A percentile compares a stretch with the other conserved stretches of the same genome.
Conservation (phyloP, 2,113 vertebrate genomes). For the Gopherus evgoodei region DNA sequence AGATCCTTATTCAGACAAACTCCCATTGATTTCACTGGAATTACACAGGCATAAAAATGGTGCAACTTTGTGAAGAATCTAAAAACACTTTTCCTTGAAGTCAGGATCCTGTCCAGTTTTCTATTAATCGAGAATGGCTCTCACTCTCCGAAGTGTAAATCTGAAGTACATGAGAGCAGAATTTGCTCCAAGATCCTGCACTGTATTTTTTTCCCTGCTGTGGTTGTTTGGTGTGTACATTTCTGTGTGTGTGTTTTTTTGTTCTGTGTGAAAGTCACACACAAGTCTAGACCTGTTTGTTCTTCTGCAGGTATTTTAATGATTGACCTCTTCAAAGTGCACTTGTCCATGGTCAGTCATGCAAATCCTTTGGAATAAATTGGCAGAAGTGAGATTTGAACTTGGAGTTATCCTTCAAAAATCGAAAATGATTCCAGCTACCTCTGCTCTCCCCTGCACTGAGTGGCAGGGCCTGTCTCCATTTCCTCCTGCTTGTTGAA, state of each 20-base stretch:
- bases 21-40: background rate
- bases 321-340: background rate
- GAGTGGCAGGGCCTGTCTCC: background rate
- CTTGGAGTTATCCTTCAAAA: background rate
- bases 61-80: accelerated
- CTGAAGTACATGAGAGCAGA: background rate
- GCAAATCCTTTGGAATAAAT: background rate
- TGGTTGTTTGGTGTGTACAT: background rate
- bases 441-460: background rate
- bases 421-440: background rate
- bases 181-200: background rate
- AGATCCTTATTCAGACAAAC: background rate
- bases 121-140: background rate
- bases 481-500: background rate
- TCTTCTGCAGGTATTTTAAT: background rate
- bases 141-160: background rate
- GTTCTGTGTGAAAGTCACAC: background rate
- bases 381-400: background rate
- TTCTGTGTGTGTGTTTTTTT: background rate
- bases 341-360: accelerated
- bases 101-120: background rate
- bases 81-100: background rate
- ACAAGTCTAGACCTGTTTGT: background rate
- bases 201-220: background rate
- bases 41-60: too few relatives aligned